Base-by-base conservation (phyloP, 2,113 vertebrate species). In the Ciconia maguari region DNA sequence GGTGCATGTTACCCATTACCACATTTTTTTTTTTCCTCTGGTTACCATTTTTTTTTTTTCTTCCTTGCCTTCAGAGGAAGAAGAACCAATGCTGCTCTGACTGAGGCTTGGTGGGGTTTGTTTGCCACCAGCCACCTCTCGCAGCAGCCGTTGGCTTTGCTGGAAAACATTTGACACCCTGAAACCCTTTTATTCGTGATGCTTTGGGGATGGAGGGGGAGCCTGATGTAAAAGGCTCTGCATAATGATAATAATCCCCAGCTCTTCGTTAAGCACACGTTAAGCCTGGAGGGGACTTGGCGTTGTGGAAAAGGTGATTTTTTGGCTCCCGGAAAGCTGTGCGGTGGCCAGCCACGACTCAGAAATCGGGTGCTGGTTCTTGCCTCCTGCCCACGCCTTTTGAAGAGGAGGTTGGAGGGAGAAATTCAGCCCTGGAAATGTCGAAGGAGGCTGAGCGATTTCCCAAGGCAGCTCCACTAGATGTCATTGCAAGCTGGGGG, bases 381-480 rank as follows among this genome's bases (percentile, higher is more conserved):
- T 5, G 26, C 44, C 57, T 65, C 10, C 66, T 41, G n/a, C 77
- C 64, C 58, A 4, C 7, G 1, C 0, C 2, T 57, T 76, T 34
- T 6, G 38, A 34, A 70, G 36, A 38, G 49, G 70, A 29, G 72
- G 34, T 2, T 8, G 14, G 16, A 48, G 6, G 27, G 64, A 49
- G 25, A 64, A 49, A 66, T 2, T 0, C 14, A 62, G 61, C 16
- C 2, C 61, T 44, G 89, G 51, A 10, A 27, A 25, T 1, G 21
- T 55, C 0, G 24, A 8, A 24, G 29, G 11, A 29, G 24, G 27
- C 74, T 4, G 54, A 41, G 78, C 26, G 4, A 4, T 60, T 52
- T 92, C 91, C 69, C 44, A 0, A 74, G 79, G 7, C 86, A 52
- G 74, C 69, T 94, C 97, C 96, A 64, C 96, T 96, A 96, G 97